Conservation (phyloP, 2,797 vertebrate genomes). For the Myoxocephalus aenaeus region DNA sequence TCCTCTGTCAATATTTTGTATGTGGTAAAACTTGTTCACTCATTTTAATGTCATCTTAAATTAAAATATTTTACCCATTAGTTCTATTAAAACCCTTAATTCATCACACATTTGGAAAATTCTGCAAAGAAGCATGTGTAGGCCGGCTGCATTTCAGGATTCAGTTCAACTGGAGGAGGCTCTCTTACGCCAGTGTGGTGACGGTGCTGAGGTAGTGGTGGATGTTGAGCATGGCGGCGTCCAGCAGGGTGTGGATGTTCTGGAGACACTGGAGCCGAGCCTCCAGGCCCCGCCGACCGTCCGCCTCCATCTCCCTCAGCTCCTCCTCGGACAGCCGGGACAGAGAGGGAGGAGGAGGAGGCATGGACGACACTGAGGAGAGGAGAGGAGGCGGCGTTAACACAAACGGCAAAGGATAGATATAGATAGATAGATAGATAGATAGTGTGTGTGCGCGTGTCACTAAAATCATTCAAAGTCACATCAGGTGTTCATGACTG, state of each 20-base stretch:
- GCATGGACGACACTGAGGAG: constrained; percentile 91
- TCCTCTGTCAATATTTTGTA: neutral
- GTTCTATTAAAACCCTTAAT: neutral
- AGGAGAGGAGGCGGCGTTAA: neutral
- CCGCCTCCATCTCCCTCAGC: constrained; percentile 91
- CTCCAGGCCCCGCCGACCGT: constrained; percentile 91
- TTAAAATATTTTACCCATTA: neutral
- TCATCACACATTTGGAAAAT: neutral
- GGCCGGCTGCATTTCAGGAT: neutral
- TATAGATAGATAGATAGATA: too few species aligned
- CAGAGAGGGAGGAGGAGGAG: constrained; percentile 91
- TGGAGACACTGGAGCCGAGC: constrained; percentile 94
- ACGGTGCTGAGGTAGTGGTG: constrained; percentile 96
- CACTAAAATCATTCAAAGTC: too few species aligned
- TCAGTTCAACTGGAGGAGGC: neutral
- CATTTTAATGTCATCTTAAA: neutral
- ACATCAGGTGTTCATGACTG: too few species aligned
- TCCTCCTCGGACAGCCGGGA: constrained; percentile 92
- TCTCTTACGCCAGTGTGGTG: constrained; percentile 86
- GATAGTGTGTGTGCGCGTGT: too few species aligned
- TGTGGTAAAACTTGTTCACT: neutral
- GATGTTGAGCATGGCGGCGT: constrained; percentile 97
- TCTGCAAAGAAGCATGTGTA: neutral
- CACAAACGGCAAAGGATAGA: neutral
- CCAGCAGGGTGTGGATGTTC: constrained; percentile 95